Conservation (phyloP, 2,888 invertebrate species). For the Drosophila cognata region DNA sequence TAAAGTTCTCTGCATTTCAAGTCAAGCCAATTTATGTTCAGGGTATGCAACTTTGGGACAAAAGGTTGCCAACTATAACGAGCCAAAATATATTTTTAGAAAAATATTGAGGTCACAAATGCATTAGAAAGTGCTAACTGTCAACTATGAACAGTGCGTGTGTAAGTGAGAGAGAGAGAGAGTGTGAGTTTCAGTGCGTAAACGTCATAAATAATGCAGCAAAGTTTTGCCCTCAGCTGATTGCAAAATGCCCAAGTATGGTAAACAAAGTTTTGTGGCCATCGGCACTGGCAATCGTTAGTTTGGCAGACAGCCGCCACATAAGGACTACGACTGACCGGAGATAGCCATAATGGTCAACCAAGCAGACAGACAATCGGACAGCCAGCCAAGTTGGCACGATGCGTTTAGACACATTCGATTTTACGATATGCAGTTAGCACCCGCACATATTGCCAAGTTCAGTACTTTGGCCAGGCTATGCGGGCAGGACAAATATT, state of each 20-base stretch:
- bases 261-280: conserved; percentile 72
- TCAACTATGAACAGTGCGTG: not conserved
- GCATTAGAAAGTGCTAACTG: conserved; percentile 68
- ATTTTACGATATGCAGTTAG: conserved; percentile 15
- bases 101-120: conserved; percentile 65
- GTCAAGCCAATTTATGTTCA: conserved; percentile 19
- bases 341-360: conserved; percentile 61
- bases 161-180: not conserved
- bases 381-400: conserved; percentile 36
- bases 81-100: conserved; percentile 51
- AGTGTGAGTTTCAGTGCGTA: conserved; percentile 23
- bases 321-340: conserved; percentile 30
- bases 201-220: conserved; percentile 59
- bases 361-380: conserved; percentile 38
- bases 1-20: conserved; percentile 3
- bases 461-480: not conserved
- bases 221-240: conserved; percentile 57
- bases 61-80: conserved; percentile 34
- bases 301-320: conserved; percentile 32
- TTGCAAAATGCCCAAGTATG: conserved; percentile 55
- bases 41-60: conserved; percentile 41
- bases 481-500: conserved; percentile 1
- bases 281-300: conserved; percentile 59
- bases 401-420: conserved; percentile 50
- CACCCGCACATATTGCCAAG: conserved; percentile 16